Evolutionary conservation across 2,113 vertebrate species (phyloP).

Genomic region (Brachypodius melanocephalos): DNA sequence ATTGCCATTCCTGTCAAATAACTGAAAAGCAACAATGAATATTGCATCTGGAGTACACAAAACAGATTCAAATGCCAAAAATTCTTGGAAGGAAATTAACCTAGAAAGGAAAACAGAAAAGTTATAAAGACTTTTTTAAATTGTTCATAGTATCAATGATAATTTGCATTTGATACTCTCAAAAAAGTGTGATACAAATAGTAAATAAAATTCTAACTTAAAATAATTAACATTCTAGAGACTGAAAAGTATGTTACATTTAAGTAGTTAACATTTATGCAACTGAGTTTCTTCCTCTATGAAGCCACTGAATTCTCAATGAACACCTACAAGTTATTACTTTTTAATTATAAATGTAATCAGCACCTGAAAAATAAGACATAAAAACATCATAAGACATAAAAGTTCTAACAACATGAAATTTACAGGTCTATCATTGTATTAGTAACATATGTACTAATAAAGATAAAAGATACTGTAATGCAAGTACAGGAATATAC

Average conservation of each 20-base stretch:
- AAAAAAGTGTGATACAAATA: not conserved
- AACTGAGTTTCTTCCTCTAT: not conserved
- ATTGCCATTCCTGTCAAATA: slow-evolving; percentile 93
- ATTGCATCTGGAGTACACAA: slow-evolving; percentile 94
- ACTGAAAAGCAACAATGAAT: slow-evolving; percentile 96
- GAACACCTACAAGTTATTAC: not conserved
- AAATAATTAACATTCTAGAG: not conserved
- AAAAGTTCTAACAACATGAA: not conserved
- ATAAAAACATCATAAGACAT: not conserved
- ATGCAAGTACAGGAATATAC: not conserved
- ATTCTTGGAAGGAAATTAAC: slow-evolving; percentile 97
- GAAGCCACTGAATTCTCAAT: not conserved
- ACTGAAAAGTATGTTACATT: not conserved
- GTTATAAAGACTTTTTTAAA: not conserved
- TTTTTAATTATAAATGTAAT: not conserved
- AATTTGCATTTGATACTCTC: not conserved
- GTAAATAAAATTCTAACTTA: not conserved
- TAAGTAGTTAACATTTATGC: not conserved
- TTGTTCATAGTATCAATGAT: not conserved
- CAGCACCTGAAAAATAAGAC: not conserved
- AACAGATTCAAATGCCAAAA: slow-evolving; percentile 95
- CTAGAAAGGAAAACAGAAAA: slow-evolving; percentile 75
- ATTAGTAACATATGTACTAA: not conserved
- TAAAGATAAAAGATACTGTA: not conserved
- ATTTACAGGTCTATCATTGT: not conserved